Conservation (phyloP, 2,113 vertebrate species). For the Sminthopsis crassicaudata region DNA sequence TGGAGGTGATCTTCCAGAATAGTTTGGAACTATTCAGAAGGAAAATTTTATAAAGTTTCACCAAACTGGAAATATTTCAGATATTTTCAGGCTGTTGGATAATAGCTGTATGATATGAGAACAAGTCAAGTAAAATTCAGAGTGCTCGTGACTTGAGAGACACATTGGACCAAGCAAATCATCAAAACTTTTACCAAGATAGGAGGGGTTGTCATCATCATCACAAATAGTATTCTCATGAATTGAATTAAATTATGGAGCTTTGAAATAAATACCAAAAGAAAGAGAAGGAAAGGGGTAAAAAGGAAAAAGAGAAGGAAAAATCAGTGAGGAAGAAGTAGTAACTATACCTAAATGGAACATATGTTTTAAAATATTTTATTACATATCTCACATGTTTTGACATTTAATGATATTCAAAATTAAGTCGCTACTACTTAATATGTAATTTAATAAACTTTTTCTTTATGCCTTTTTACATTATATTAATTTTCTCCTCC, state of each 20-base stretch:
- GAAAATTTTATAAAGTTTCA: background rate
- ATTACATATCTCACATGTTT: too few relatives aligned
- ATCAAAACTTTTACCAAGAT: background rate
- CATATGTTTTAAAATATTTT: background rate
- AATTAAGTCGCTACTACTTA: background rate
- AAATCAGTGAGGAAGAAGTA: background rate
- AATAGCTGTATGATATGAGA: background rate
- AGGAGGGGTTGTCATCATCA: background rate
- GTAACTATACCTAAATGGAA: background rate
- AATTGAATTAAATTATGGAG: background rate
- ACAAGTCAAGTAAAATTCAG: background rate
- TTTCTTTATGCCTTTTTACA: background rate
- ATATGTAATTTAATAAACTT: background rate
- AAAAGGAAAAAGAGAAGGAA: background rate
- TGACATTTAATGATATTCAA: background rate
- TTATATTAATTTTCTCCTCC: background rate
- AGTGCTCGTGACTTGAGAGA: background rate
- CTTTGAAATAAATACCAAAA: conserved; percentile 11
- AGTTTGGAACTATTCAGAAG: background rate
- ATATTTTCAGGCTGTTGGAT: background rate
- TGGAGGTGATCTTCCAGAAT: background rate
- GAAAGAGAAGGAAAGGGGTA: background rate
- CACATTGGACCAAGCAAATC: background rate
- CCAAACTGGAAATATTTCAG: background rate
- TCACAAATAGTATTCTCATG: background rate